Evolutionary conservation across 2,797 vertebrate species (phyloP).

Genomic region (Cichlasoma orientale): DNA sequence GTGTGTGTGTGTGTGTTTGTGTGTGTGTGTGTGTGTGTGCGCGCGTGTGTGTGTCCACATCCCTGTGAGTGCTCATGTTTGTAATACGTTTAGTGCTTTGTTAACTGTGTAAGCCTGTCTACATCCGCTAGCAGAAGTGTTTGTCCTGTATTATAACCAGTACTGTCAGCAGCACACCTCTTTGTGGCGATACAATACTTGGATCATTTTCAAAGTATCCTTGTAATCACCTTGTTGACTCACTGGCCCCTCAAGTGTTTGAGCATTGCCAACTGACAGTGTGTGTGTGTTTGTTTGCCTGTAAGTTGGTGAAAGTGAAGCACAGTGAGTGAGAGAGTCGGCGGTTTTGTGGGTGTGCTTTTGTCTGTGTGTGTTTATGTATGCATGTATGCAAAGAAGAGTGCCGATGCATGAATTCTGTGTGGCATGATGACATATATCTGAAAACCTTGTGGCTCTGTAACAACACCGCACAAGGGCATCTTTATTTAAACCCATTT

Average conservation of each 20-base stretch:
- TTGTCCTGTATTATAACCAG: conserved; percentile 58
- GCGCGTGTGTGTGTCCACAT: conserved; percentile 19
- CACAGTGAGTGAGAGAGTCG: not conserved
- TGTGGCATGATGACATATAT: not conserved
- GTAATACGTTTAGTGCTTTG: conserved; percentile 54
- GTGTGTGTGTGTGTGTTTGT: not conserved
- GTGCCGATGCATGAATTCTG: conserved; percentile 2
- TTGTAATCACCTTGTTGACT: conserved; percentile 63
- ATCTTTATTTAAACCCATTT: not conserved
- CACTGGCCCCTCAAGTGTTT: conserved; percentile 48
- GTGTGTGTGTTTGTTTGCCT: conserved; percentile 40
- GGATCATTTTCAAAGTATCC: conserved; percentile 45
- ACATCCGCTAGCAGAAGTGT: conserved; percentile 57
- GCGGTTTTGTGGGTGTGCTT: conserved; percentile 11
- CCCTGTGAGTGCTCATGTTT: conserved; percentile 42
- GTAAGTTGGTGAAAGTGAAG: conserved; percentile 15
- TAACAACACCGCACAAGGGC: not conserved
- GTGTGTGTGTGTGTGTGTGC: not conserved
- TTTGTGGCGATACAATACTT: conserved; percentile 27
- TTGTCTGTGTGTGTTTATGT: conserved; percentile 23
- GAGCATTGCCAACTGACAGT: conserved; percentile 34
- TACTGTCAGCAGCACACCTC: conserved; percentile 34
- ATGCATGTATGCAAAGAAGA: conserved; percentile 13
- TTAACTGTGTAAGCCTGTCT: conserved; percentile 49
- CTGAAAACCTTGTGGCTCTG: not conserved